Conservation (phyloP, 2,888 invertebrate species). For the Chrysolina haemoptera region DNA sequence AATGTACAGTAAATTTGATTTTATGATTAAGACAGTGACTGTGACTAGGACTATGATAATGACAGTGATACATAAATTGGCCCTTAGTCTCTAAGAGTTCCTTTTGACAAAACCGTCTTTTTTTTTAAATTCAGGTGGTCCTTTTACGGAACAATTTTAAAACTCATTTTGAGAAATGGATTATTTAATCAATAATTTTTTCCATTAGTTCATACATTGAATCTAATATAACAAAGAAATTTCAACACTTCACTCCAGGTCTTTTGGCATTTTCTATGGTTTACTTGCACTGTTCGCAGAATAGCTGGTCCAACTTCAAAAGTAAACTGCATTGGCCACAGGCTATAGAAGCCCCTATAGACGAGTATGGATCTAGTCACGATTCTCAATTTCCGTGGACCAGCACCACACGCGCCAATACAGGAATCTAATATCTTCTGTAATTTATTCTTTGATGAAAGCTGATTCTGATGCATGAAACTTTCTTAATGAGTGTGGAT, state of each 20-base stretch:
- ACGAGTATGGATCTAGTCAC: conserved; percentile 95
- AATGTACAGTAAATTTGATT: too few relatives aligned
- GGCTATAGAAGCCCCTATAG: conserved; percentile 74
- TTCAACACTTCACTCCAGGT: background rate
- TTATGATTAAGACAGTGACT: too few relatives aligned
- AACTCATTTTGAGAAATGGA: too few relatives aligned
- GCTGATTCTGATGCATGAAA: conserved; percentile 50
- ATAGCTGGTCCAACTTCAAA: background rate
- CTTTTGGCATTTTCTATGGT: background rate
- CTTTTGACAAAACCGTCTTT: too few relatives aligned
- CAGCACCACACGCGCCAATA: conserved; percentile 86
- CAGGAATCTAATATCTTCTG: conserved; percentile 69
- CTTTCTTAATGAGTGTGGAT: conserved; percentile 89
- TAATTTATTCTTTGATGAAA: conserved; percentile 23
- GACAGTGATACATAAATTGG: too few relatives aligned
- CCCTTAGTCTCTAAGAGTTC: too few relatives aligned
- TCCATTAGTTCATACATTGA: too few relatives aligned
- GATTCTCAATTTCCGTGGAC: conserved; percentile 76
- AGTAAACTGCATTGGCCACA: conserved; percentile 21
- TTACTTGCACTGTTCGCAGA: background rate
- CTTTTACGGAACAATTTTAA: too few relatives aligned
- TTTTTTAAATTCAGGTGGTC: too few relatives aligned
- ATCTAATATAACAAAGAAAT: too few relatives aligned
- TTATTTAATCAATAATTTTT: too few relatives aligned
- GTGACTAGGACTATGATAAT: too few relatives aligned